Conservation (phyloP, 1,140 invertebrate genomes). For the Aphaenogaster rudis region DNA sequence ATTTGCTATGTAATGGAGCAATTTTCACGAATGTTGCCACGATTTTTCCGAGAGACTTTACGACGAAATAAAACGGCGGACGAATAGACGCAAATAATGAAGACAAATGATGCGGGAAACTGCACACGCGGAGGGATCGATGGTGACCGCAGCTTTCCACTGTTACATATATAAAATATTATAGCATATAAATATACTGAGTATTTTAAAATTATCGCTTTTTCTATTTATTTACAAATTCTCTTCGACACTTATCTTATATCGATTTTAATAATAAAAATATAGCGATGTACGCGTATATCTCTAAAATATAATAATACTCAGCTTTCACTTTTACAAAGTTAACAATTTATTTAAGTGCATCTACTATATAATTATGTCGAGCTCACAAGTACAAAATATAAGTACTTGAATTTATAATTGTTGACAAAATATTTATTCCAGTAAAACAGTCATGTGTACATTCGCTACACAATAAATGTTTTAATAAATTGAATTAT, state of each 20-base stretch:
- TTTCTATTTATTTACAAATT: constrained; percentile 22
- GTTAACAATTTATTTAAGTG: neutral
- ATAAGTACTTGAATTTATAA: neutral
- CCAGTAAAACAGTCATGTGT: neutral
- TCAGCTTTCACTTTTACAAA: neutral
- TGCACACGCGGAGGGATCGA: constrained; percentile 9
- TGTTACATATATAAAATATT: constrained; percentile 10
- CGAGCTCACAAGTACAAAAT: neutral
- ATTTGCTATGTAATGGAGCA: neutral
- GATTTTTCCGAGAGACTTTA: constrained; percentile 55
- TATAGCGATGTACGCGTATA: neutral
- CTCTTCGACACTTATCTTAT: neutral
- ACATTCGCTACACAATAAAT: neutral
- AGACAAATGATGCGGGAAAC: constrained; percentile 74
- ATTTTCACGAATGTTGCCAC: constrained; percentile 11
- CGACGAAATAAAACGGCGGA: neutral
- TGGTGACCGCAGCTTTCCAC: neutral
- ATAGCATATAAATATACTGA: neutral
- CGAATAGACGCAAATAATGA: constrained; percentile 70
- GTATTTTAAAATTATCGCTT: neutral
- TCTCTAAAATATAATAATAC: neutral
- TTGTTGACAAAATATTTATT: neutral
- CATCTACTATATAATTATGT: neutral
- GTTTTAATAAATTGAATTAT: neutral
- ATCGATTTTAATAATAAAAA: neutral